Base-by-base conservation (phyloP, 1,140 invertebrate species). In the Augochlora pura region DNA sequence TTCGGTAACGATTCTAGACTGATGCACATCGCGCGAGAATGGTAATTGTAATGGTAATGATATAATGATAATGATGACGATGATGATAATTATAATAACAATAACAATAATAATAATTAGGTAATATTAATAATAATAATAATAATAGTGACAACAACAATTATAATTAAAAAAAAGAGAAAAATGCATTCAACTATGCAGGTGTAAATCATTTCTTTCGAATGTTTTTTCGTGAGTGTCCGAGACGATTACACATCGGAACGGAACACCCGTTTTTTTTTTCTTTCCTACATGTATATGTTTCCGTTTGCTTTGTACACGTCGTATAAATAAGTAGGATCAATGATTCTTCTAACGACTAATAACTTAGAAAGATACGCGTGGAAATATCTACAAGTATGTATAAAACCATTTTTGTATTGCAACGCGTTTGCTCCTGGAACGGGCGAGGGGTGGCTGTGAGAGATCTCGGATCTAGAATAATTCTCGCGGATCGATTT, bases 381-480 rank as follows among this genome's bases (percentile, higher is more conserved):
- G 80, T 64, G 39, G 76, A 82, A 85, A 86, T 92, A 93, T 93
- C 89, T 92, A 92, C 91, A 92, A 21, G 87, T 90, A 90, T 84
- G 65, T 91, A 87, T 85, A 88, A 52, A 87, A 91, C 86, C 88
- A 91, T 82, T 85, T 66, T 90, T 88, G 85, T 88, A 88, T 91
- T 84, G 88, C 86, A 69, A 46, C 65, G 59, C 62, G 42, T 83
- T 63, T 7, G 27, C 54, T 80, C 32, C 42, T 46, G 49, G 63
- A 60, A 69, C 32, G 32, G 32, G 32, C 12, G 49, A 32, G 14
- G 42, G 42, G 10, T 46, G 12, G 42, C 25, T 16, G 12, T 12
- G 60, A 62, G 49, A 54, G n/a, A 76, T 9, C 9, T 21, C 10
- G 69, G 25, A 80, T 66, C 54, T 81, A 59, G 32, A 64, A 66